Evolutionary conservation across 2,113 vertebrate species (phyloP), one percentile per base, ranked within the genome.

Genomic region (Psilopsiagon aurifrons): DNA sequence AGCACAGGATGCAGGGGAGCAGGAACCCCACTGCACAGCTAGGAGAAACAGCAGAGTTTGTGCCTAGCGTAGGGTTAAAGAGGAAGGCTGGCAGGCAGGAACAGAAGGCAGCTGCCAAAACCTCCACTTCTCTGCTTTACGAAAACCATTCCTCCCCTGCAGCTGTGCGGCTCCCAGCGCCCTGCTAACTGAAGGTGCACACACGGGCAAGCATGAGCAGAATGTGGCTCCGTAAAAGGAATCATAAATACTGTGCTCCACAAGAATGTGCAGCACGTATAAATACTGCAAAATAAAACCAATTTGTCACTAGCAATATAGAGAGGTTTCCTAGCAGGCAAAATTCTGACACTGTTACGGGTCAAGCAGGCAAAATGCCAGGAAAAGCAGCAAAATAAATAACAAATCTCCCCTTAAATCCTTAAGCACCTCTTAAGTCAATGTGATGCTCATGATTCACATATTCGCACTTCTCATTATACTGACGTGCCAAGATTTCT

Each of bases 251-350:
- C 57, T 76, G 35, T 0, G 0, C 85, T 87, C 79, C 84, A 76
- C 90, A 95, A 90, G 90, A 96, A 96, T 4, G 63, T 5, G 4
- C 51, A 88, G 88, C 80, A 84, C 69, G 59, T 76, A 52, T 79
- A 95, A 92, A 84, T 92, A 81, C 37, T 88, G 59, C 93, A 64
- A 62, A 87, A 79, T 60, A 86, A 95, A 92, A 94, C 41, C 43
- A 60, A 44, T 24, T 83, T 69, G 39, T 66, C 86, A 68, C 47
- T 52, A 39, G 70, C 13, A 2, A 67, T 60, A 63, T 1, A 83
- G 35, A 74, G 71, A 74, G 39, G 60, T 46, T 88, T 81, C 79
- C 71, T 60, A 54, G 41, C 3, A 0, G 60, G 79, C 46, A 92
- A 77, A 71, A 71, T 71, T 51, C 76, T 80, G 85, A 77, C 35